Evolutionary conservation across 2,797 vertebrate genomes (phyloP).

Genomic region (Poecilia wingei): DNA sequence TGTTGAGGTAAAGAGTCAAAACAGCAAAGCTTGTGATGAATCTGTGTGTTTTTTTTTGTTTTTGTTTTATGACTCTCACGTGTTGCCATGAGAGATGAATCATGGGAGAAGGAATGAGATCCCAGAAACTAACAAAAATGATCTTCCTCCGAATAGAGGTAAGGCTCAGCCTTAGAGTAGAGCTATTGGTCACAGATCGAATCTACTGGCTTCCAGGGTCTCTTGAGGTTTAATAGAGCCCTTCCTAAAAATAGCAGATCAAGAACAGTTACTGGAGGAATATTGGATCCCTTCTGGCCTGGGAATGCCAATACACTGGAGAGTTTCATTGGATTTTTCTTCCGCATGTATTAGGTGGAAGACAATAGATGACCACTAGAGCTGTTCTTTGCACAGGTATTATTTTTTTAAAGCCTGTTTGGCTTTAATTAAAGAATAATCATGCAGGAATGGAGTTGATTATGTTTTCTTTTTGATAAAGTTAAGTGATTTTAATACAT

Average conservation of each 20-base stretch:
- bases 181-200: not conserved
- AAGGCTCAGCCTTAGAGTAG: not conserved
- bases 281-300: not conserved
- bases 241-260: not conserved
- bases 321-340: not conserved
- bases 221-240: not conserved
- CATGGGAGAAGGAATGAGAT: not conserved
- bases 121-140: not conserved
- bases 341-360: not conserved
- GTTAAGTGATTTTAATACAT: not conserved
- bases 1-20: not conserved
- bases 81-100: not conserved
- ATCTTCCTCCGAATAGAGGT: not conserved
- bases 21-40: not conserved
- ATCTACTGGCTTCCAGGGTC: not conserved
- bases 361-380: not conserved
- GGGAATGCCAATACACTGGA: not conserved
- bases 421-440: not conserved
- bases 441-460: not conserved
- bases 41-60: not conserved
- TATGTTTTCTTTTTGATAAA: conserved; percentile 1
- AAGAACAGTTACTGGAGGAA: not conserved
- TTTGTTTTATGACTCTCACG: not conserved
- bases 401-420: not conserved
- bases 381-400: not conserved